phyloP scores from a whole-genome alignment of 2,113 vertebrate species.

The Halcyon senegalensis region DNA sequence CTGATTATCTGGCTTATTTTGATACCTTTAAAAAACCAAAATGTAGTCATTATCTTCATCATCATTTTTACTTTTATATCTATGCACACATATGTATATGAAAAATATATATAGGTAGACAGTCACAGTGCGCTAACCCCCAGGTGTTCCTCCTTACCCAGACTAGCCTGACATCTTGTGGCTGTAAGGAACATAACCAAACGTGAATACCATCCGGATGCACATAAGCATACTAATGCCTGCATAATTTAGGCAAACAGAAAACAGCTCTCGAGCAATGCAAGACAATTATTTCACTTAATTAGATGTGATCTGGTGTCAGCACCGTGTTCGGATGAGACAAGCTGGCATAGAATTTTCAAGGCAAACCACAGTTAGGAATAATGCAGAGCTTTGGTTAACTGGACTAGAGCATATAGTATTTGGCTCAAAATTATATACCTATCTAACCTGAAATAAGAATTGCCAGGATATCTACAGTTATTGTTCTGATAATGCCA shows the following conservation, averaged over 20 bases:
- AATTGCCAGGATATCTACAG: neutral
- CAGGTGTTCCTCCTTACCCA: neutral
- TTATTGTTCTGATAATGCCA: neutral
- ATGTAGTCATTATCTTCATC: neutral
- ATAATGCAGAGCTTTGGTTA: constrained; percentile 19
- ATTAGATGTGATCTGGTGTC: constrained; percentile 34
- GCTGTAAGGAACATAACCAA: neutral
- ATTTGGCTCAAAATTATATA: neutral
- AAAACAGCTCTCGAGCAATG: constrained; percentile 25
- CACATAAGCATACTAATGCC: neutral
- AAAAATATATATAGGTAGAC: too few relatives aligned
- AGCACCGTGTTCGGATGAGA: constrained; percentile 5
- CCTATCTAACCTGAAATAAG: neutral
- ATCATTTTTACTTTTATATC: neutral
- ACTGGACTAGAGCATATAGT: neutral
- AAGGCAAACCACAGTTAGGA: neutral
- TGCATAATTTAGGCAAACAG: constrained; percentile 13
- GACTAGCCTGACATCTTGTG: constrained; percentile 77
- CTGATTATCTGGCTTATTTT: neutral
- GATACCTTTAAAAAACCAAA: neutral
- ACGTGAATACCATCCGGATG: neutral
- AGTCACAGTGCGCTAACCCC: rapidly evolving
- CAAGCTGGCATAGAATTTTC: constrained; percentile 12
- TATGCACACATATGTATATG: neutral
- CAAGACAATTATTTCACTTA: constrained; percentile 59